phyloP scores from a whole-genome alignment of 2,113 vertebrate genomes.

The Oryzias curvinotus region DNA sequence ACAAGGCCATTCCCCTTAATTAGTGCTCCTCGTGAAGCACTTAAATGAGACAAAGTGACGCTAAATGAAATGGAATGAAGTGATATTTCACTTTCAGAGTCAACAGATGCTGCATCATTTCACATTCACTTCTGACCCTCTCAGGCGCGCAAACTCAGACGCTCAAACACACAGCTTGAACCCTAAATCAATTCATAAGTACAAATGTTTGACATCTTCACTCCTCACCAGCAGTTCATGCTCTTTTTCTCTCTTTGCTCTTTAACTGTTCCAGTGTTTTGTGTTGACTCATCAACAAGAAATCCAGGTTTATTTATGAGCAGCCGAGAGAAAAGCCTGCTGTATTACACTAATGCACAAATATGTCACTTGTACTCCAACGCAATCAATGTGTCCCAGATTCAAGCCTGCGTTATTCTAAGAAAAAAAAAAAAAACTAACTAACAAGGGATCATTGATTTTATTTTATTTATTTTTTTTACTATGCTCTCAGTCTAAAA shows the following conservation, averaged over 20 bases:
- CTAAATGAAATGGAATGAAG: slow-evolving; percentile 69
- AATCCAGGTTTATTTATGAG: not conserved
- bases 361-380: not conserved
- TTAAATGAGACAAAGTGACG: slow-evolving; percentile 67
- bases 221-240: not conserved
- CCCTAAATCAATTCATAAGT: not conserved
- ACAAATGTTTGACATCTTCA: slow-evolving; percentile 1
- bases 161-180: not conserved
- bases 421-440: too few species aligned
- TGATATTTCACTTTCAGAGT: slow-evolving; percentile 64
- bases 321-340: not conserved
- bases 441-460: too few species aligned
- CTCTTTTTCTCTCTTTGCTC: not conserved
- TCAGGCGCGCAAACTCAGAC: not conserved
- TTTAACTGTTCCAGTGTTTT: not conserved
- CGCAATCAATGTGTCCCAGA: too few species aligned
- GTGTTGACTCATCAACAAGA: not conserved
- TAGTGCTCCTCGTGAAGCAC: slow-evolving; percentile 69
- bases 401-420: too few species aligned
- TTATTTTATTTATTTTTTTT: too few species aligned
- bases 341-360: not conserved
- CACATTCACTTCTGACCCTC: slow-evolving; percentile 40
- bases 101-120: slow-evolving; percentile 60
- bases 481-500: too few species aligned
- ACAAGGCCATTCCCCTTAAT: slow-evolving; percentile 74